Evolutionary conservation across 2,888 invertebrate genomes (phyloP).

Genomic region (Sialis lutaria): DNA sequence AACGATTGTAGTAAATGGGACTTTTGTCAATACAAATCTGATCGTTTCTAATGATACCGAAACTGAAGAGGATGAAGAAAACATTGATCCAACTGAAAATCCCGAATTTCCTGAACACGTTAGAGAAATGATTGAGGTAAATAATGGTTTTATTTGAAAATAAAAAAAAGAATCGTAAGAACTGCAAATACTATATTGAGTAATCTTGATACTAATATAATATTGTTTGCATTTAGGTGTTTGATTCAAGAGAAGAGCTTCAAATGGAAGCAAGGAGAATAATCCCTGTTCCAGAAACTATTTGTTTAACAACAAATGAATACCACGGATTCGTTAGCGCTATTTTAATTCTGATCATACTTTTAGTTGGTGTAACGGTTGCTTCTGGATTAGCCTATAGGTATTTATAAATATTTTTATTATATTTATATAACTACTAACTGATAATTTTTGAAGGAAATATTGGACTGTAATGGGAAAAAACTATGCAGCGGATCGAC

Average conservation of each 20-base stretch:
- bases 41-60: slow-evolving; percentile 21
- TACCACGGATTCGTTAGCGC: slow-evolving; percentile 73
- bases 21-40: slow-evolving; percentile 11
- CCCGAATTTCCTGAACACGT: slow-evolving; percentile 52
- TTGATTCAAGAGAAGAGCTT: slow-evolving; percentile 59
- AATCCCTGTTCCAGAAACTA: slow-evolving; percentile 45
- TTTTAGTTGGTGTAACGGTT: slow-evolving; percentile 54
- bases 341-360: slow-evolving; percentile 53
- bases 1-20: slow-evolving; percentile 7
- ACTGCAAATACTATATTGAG: neutral
- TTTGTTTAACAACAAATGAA: slow-evolving; percentile 68
- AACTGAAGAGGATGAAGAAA: slow-evolving; percentile 34
- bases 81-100: slow-evolving; percentile 18
- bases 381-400: slow-evolving; percentile 62
- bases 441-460: slow-evolving; percentile 26
- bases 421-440: neutral
- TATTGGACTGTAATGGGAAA: slow-evolving; percentile 66
- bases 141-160: neutral
- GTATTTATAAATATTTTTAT: slow-evolving; percentile 22
- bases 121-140: slow-evolving; percentile 75
- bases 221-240: slow-evolving; percentile 38
- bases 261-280: slow-evolving; percentile 49
- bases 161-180: neutral
- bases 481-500: slow-evolving; percentile 35
- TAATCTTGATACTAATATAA: neutral